Evolutionary conservation across 2,797 vertebrate genomes (phyloP).

Genomic region (Oreochromis grahami): DNA sequence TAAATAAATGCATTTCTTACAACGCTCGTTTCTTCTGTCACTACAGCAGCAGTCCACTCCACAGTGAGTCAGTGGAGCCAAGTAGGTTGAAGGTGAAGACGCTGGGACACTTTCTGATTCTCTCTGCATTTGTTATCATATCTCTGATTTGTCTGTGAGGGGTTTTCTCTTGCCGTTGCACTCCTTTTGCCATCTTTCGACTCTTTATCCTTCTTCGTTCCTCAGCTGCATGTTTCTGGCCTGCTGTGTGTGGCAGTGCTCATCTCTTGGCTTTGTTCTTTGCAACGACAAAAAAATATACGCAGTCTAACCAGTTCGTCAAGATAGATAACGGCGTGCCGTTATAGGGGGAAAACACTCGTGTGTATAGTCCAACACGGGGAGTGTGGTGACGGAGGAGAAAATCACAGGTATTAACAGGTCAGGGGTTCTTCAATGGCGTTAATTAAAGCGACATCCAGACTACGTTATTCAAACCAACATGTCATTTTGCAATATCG

Average conservation of each 20-base stretch:
- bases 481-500: too few species aligned
- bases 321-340: too few species aligned
- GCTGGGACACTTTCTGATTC: neutral
- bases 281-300: too few species aligned
- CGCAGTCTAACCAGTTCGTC: too few species aligned
- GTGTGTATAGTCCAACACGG: too few species aligned
- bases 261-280: too few species aligned
- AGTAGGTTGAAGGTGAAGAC: neutral
- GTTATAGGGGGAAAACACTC: fast-evolving
- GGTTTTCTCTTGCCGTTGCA: fast-evolving
- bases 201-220: neutral
- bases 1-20: neutral
- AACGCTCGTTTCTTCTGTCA: neutral
- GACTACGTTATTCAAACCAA: too few species aligned
- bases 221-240: fast-evolving
- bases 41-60: neutral
- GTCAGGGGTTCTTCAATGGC: too few species aligned
- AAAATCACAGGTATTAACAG: too few species aligned
- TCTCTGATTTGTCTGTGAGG: neutral
- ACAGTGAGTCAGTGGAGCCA: neutral
- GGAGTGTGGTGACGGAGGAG: too few species aligned
- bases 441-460: too few species aligned
- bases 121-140: neutral
- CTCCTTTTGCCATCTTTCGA: fast-evolving
- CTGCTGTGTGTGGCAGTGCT: too few species aligned